phyloP scores from a whole-genome alignment of 2,797 vertebrate genomes.

The Apogon talboti region DNA sequence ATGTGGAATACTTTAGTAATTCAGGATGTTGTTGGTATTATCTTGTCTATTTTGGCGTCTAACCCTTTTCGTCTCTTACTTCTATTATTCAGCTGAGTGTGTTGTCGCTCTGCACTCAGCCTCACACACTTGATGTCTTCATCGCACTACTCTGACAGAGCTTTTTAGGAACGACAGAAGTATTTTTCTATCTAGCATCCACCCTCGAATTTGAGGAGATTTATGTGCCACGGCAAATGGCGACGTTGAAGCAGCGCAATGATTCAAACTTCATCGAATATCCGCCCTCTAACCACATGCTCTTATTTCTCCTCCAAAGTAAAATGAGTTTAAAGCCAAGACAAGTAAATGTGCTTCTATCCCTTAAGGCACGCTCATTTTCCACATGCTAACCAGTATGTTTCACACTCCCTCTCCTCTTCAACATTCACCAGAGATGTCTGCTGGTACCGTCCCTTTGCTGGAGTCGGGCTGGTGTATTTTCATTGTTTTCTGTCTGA shows the following conservation, averaged over 20 bases:
- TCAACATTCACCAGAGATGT: slow-evolving; percentile 15
- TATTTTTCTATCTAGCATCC: not conserved
- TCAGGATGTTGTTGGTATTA: not conserved
- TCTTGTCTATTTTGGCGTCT: not conserved
- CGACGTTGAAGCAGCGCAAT: slow-evolving; percentile 1
- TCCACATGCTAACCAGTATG: slow-evolving; percentile 33
- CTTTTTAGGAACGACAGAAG: not conserved
- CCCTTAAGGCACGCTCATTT: slow-evolving; percentile 21
- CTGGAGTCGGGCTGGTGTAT: slow-evolving; percentile 31
- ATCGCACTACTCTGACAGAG: slow-evolving; percentile 11
- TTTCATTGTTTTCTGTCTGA: slow-evolving; percentile 47
- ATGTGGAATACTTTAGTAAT: no score
- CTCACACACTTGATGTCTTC: not conserved
- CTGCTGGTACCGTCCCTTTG: slow-evolving; percentile 2
- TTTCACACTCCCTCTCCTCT: slow-evolving; percentile 29
- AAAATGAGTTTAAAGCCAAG: slow-evolving; percentile 39
- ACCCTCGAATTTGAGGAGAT: not conserved
- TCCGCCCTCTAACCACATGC: slow-evolving; percentile 62
- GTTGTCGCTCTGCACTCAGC: no score
- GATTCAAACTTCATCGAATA: slow-evolving; percentile 37
- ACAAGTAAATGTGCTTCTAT: slow-evolving; percentile 42
- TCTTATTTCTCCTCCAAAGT: slow-evolving; percentile 53
- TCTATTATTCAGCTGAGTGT: not conserved
- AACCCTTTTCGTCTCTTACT: not conserved
- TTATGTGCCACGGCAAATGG: not conserved